A percentile compares a stretch with the other conserved stretches of the same genome.
Evolutionary conservation across 2,797 vertebrate species (phyloP).

Genomic region (Smutsia temminckii): DNA sequence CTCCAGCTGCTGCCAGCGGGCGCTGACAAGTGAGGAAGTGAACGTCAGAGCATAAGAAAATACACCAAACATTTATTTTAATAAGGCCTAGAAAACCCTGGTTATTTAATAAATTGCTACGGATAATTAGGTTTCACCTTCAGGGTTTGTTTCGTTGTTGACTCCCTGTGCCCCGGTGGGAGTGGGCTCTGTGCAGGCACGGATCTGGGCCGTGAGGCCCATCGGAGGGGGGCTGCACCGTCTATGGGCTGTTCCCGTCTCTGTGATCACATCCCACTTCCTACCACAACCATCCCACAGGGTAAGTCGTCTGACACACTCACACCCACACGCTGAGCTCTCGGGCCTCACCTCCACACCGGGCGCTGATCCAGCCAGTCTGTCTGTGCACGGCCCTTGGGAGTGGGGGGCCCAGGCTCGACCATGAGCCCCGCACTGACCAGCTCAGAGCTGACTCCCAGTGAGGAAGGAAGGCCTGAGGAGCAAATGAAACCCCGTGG

Average conservation of each 20-base stretch:
- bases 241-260: background rate
- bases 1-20: conserved; percentile 64
- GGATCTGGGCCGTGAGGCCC: background rate
- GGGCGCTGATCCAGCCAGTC: too few relatives aligned
- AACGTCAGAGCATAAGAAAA: conserved; percentile 54
- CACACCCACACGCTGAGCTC: too few relatives aligned
- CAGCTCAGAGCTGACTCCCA: background rate
- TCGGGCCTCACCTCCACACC: too few relatives aligned
- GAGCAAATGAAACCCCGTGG: background rate
- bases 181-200: background rate
- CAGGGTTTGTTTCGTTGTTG: conserved; percentile 45
- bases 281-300: background rate
- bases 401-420: background rate
- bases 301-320: background rate
- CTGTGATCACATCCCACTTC: background rate
- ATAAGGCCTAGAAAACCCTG: conserved; percentile 62
- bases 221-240: background rate
- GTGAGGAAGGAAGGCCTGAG: background rate
- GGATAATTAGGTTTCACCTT: conserved; percentile 64
- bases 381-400: background rate
- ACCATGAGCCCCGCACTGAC: background rate
- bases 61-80: conserved; percentile 55
- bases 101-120: conserved; percentile 62
- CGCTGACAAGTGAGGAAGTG: conserved; percentile 60
- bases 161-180: conserved; percentile 10